Evolutionary conservation across 2,113 vertebrate genomes (phyloP), one percentile per base, ranked within the genome.

Genomic region (Calidris pygmaea): DNA sequence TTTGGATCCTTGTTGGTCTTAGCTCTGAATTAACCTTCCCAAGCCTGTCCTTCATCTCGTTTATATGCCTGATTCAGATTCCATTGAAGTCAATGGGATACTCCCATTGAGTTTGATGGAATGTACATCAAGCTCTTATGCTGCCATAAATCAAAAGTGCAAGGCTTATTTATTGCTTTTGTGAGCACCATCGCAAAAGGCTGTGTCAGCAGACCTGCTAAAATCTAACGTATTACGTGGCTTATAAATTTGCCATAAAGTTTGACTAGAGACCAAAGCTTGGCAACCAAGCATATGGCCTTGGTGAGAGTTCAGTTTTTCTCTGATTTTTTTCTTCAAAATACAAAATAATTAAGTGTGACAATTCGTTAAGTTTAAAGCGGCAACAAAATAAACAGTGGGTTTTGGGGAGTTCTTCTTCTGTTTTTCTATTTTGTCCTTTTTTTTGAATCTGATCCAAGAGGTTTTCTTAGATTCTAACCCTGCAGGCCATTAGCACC

Each of bases 131-230:
- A 50, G 37, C 14, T 77, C 9, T 86, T 59, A 80, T 10, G 37
- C 29, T 53, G 55, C 14, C 23, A 71, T 84, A 86, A 80, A 93
- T 86, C 41, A 86, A 92, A 94, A 95, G 30, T 77, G 24, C 30
- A 90, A 41, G 14, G 7, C 22, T 92, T 53, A 94, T 90, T 89
- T 95, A 90, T 39, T 77, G 79, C 65, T 19, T 39, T 63, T 90
- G 63, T 67, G 68, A 96, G 68, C 2, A 17, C 43, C 48, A 59
- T 23, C 74, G 58, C 80, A 92, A 87, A 84, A 89, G 72, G 43
- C 88, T 86, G 63, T 80, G 75, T 90, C 85, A 94, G 65, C 72
- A 89, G 72, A 68, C 27, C 55, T 83, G 72, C 65, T 95, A 83
- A 93, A 96, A 52, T 26, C 43, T 93, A 85, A 74, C 37, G 52